These are phyloP conservation scores for Triplophysa dalaica DNA, from an alignment of 2,113 vertebrate genomes.

Conservation along the genomic window DNA sequence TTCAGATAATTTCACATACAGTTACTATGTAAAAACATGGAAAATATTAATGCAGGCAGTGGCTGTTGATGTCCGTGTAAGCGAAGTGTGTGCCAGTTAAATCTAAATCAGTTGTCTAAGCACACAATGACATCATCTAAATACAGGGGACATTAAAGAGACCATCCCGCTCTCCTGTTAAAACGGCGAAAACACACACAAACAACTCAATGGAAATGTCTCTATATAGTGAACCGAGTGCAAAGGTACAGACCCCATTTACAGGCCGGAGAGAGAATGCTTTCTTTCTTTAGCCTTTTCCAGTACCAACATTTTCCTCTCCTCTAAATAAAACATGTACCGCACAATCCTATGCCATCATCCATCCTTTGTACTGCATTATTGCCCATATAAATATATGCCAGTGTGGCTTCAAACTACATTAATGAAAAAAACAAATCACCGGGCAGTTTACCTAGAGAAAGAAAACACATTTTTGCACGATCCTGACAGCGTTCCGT, in stretches of 20 bases:
- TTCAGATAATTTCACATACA: too few species aligned
- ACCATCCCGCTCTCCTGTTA: constrained; percentile 14
- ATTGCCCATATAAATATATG: neutral
- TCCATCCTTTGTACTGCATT: constrained; percentile 11
- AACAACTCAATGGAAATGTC: constrained; percentile 36
- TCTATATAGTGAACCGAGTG: constrained; percentile 17
- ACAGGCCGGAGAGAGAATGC: constrained; percentile 34
- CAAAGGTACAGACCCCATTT: neutral
- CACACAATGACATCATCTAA: neutral
- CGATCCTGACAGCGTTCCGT: neutral
- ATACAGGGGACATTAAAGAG: neutral
- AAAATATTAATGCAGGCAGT: too few species aligned
- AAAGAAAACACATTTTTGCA: neutral
- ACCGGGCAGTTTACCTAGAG: neutral
- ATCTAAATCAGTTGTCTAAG: neutral
- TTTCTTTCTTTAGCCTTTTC: constrained; percentile 47
- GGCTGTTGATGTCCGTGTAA: too few species aligned
- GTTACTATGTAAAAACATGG: too few species aligned
- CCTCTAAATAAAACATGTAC: constrained; percentile 21
- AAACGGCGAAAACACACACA: constrained; percentile 32
- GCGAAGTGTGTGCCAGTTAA: too few species aligned
- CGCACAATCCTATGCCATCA: neutral
- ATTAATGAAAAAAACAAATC: neutral
- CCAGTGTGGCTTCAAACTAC: constrained; percentile 1
- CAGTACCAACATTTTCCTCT: constrained; percentile 54